These are phyloP conservation scores for Astropecten irregularis DNA, from an alignment of 53 echinoderm and acorn worm genomes.

Conservation along the genomic window DNA sequence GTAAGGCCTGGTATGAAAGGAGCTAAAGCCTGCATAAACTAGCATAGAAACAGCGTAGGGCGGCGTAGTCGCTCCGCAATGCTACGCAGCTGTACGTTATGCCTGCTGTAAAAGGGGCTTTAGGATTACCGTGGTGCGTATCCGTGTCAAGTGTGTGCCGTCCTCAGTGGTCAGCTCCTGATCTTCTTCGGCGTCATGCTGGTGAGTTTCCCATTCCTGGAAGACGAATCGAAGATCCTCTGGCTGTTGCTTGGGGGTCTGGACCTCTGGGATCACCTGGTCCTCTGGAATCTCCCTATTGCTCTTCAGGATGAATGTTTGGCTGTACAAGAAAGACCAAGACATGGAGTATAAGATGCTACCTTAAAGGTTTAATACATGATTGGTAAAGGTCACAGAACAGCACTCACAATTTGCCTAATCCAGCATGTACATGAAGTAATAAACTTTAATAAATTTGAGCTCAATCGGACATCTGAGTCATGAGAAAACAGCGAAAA, in stretches of 20 bases:
- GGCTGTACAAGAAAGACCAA: constrained; percentile 32
- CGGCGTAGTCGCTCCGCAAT: too few species aligned
- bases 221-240: constrained; percentile 49
- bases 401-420: too few species aligned
- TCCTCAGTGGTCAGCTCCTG: not conserved
- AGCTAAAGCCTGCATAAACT: too few species aligned
- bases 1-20: too few species aligned
- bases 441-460: not conserved
- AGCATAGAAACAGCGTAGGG: too few species aligned
- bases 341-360: too few species aligned
- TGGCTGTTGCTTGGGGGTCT: constrained; percentile 34
- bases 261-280: constrained; percentile 29
- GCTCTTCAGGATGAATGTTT: constrained; percentile 46
- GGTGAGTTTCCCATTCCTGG: not conserved
- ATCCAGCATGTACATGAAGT: not conserved
- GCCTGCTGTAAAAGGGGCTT: too few species aligned
- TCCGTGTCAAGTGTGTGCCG: constrained; percentile 26
- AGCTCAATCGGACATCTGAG: too few species aligned
- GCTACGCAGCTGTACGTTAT: too few species aligned
- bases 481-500: too few species aligned
- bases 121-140: constrained; percentile 8
- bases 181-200: constrained; percentile 13
- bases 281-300: constrained; percentile 14
- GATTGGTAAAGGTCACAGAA: too few species aligned
- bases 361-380: too few species aligned